Base-by-base conservation (phyloP, 2,113 vertebrate genomes). In the Pachycephala philippinensis region DNA sequence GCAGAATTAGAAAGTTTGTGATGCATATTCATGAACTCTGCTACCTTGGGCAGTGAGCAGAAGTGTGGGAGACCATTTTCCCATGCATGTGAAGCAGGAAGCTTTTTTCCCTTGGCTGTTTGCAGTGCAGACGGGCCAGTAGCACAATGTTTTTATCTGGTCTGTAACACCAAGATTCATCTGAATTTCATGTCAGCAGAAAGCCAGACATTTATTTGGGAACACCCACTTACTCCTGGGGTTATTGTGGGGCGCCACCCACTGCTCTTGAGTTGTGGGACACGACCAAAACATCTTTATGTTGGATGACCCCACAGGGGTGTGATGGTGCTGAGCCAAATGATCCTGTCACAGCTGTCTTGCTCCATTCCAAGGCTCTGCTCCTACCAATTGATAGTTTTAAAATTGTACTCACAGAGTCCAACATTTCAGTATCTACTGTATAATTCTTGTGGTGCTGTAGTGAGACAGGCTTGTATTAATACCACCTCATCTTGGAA, bases 401-500 rank as follows among this genome's bases (percentile, higher is more conserved):
- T 78, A 8, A 61, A 53, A 42, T 9, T 79, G 31, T 50, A 45
- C 50, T 93, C 69, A 56, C 16, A 50, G 68, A 40, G 53, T 63
- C 85, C 75, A 89, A 27, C 49, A 77, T 79, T 91, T 82, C 60
- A 92, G 64, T 75, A 89, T 77, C 89, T 59, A 76, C 74, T 76
- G 33, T 52, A 8, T 69, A 87, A 76, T 95, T 95, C 95, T 92
- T 81, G 24, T 84, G 83, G 53, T 78, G 68, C 72, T 71, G 81
- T 82, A 59, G 65, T 61, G 74, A 96, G 81, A 61, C 93, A 95
- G 89, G 87, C 93, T 97, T 95, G 87, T 87, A 91, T 97, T 97
- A 94, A 90, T 95, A 91, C 91, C 18, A 19, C 77, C 89, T 96
- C 91, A 96, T 96, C 91, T 96, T 95, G 93, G 94, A 96, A 96